Percentiles rank a stretch among this genome's conserved stretches.
Evolutionary conservation across 2,797 vertebrate species (phyloP).

Genomic region (Gobionotothen gibberifrons): DNA sequence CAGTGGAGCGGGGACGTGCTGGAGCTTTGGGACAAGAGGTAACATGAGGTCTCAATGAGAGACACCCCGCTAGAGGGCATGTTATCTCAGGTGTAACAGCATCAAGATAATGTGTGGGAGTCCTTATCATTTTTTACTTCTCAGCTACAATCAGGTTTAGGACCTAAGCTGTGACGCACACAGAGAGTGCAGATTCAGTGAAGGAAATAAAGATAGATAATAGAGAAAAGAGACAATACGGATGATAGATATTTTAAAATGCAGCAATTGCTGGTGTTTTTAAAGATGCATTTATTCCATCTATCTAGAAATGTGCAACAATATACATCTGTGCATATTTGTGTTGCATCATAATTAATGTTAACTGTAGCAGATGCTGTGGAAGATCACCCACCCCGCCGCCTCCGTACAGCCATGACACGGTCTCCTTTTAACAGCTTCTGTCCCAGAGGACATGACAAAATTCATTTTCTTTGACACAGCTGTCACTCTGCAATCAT

Average conservation of each 20-base stretch:
- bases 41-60: slow-evolving; percentile 48
- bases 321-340: background rate
- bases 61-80: slow-evolving; percentile 37
- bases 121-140: slow-evolving; percentile 22
- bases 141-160: slow-evolving; percentile 56
- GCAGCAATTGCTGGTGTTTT: background rate
- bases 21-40: slow-evolving; percentile 30
- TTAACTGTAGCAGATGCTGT: background rate
- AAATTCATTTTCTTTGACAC: slow-evolving; percentile 30
- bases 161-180: slow-evolving; percentile 2
- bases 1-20: slow-evolving; percentile 7
- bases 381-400: background rate
- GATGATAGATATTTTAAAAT: slow-evolving; percentile 2
- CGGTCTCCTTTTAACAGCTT: slow-evolving; percentile 28
- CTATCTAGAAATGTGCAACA: background rate
- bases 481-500: slow-evolving; percentile 34
- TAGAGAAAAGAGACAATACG: background rate
- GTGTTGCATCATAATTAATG: background rate
- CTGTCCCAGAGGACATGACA: slow-evolving; percentile 38
- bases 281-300: background rate
- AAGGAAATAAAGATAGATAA: background rate
- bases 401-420: slow-evolving; percentile 8
- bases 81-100: slow-evolving; percentile 20
- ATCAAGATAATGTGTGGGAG: slow-evolving; percentile 30
- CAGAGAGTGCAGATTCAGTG: background rate